phyloP scores from a whole-genome alignment of 2,797 vertebrate species.

The Enteromius viviparus region DNA sequence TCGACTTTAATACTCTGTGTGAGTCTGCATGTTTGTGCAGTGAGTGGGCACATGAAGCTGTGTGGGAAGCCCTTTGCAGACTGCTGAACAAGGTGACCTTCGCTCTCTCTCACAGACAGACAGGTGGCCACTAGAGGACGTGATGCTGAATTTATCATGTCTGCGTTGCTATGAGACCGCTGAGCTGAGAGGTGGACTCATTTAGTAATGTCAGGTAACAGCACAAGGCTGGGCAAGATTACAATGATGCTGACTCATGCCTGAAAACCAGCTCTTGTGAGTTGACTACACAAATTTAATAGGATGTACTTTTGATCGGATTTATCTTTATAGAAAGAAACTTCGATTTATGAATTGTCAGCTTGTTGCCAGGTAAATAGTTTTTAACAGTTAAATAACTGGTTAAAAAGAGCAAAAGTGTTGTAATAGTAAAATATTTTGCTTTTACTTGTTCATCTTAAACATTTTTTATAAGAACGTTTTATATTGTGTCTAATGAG shows the following conservation, averaged over 20 bases:
- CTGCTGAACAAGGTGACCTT: conserved; percentile 50
- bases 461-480: not conserved
- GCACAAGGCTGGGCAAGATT: conserved; percentile 16
- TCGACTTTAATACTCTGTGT: not conserved
- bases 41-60: not conserved
- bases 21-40: not conserved
- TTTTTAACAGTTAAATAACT: not conserved
- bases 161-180: conserved; percentile 56
- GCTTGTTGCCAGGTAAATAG: not conserved
- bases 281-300: not conserved
- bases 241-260: conserved; percentile 39
- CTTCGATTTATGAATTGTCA: not conserved
- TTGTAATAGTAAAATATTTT: not conserved
- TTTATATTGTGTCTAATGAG: not conserved
- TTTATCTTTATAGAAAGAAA: not conserved
- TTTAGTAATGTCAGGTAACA: conserved; percentile 37
- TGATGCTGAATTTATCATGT: conserved; percentile 36
- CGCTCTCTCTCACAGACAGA: conserved; percentile 10
- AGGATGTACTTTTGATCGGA: not conserved
- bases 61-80: conserved; percentile 5
- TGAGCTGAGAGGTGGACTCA: conserved; percentile 30
- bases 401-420: not conserved
- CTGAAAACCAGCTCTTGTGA: not conserved
- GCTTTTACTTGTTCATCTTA: not conserved
- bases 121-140: conserved; percentile 51